Evolutionary conservation across 2,113 vertebrate species (phyloP).

Genomic region (Lota lota): DNA sequence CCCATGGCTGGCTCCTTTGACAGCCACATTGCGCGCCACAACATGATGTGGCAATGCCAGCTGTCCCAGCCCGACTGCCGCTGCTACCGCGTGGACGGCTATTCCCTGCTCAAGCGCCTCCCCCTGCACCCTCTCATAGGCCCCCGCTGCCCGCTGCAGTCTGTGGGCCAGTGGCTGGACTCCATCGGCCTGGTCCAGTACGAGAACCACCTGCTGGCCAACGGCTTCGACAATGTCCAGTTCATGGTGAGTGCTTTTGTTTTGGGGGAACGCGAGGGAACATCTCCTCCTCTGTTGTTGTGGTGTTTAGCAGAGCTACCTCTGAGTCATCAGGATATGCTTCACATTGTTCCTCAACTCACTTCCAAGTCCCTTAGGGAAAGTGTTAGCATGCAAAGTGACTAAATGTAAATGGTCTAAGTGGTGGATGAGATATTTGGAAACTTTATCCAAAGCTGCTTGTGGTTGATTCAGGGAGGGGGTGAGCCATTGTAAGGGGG

Average conservation of each 20-base stretch:
- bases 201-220: slow-evolving; percentile 98
- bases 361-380: too few relatives aligned
- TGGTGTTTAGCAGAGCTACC: not conserved
- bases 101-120: slow-evolving; percentile 96
- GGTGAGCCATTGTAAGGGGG: too few relatives aligned
- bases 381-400: too few relatives aligned
- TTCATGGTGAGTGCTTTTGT: slow-evolving; percentile 87
- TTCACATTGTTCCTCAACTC: too few relatives aligned
- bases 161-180: slow-evolving; percentile 98
- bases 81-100: slow-evolving; percentile 97
- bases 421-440: too few relatives aligned
- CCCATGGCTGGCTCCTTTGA: slow-evolving; percentile 96
- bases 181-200: slow-evolving; percentile 98
- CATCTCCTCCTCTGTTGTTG: not conserved
- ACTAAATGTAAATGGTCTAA: too few relatives aligned
- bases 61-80: slow-evolving; percentile 98
- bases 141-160: slow-evolving; percentile 94
- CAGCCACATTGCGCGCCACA: slow-evolving; percentile 92
- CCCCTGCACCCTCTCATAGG: slow-evolving; percentile 98
- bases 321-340: too few relatives aligned
- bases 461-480: too few relatives aligned
- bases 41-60: slow-evolving; percentile 99
- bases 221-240: slow-evolving; percentile 98
- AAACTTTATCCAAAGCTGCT: too few relatives aligned
- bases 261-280: not conserved